Evolutionary conservation across 2,113 vertebrate species (phyloP), one percentile per base, ranked within the genome.

Genomic region (Cyanoderma ruficeps): DNA sequence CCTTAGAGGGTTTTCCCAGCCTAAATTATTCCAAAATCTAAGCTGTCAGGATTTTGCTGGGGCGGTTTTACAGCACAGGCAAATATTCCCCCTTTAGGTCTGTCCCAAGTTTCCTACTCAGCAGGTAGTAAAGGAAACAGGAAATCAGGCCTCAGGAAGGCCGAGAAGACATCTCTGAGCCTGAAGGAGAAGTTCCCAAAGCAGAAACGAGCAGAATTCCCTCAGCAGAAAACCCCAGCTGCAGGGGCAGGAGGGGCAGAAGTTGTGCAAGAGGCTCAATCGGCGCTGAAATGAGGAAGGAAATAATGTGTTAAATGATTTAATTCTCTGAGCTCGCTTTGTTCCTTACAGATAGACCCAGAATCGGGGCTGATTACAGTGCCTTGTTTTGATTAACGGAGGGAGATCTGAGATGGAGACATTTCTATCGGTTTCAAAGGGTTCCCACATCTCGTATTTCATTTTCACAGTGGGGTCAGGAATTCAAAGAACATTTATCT

Each of bases 231-330:
- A 77, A 50, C 61, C 61, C 68, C 49, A 33, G 82, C 90, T 89
- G 74, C 76, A 67, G 74, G 75, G 61, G 6, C 23, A 23, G 24
- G 14, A 61, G 21, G 39, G 74, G 90, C 47, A 97, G 88, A 55
- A 97, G 80, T 97, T 96, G 95, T 96, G 97, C 95, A 95, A 95
- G 81, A 64, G 83, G 91, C 94, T 97, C 95, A 97, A 93, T 93
- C 42, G 50, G 92, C 25, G 11, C 81, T 82, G 61, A 98, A 98
- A 98, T 97, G 97, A 97, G 98, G 98, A 98, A 98, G 98, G 98
- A 98, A 98, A 96, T 81, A 93, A 94, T 84, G 89, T 96, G 97
- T 94, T 96, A 97, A 97, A 96, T 97, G 96, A 97, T 97, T 96
- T 96, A 96, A 96, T 96, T 97, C 68, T 96, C 93, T 82, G 83